A percentile compares a stretch with the other conserved stretches of the same genome.
phyloP scores from a whole-genome alignment of 2,113 vertebrate species.

The Leptosomus discolor region DNA sequence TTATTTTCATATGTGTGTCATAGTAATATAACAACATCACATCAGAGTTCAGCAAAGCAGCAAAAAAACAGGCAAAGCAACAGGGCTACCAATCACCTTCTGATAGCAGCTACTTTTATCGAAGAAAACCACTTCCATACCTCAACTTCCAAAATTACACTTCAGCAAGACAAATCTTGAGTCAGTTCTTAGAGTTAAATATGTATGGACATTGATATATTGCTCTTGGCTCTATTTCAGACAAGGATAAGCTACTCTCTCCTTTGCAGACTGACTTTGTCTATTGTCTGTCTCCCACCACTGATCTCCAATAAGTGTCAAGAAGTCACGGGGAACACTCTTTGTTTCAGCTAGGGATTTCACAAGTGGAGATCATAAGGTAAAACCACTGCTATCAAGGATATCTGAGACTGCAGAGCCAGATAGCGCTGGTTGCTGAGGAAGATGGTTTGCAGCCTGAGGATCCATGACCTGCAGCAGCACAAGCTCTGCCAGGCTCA shows the following conservation, averaged over 20 bases:
- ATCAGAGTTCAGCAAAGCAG: background rate
- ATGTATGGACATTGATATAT: constrained; percentile 13
- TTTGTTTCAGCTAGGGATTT: background rate
- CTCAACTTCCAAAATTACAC: constrained; percentile 5
- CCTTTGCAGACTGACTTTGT: background rate
- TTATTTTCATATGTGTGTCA: background rate
- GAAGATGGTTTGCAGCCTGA: background rate
- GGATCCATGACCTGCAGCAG: background rate
- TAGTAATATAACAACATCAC: background rate
- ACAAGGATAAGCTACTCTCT: constrained; percentile 1
- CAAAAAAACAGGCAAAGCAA: background rate
- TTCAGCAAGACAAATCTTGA: background rate
- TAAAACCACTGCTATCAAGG: background rate
- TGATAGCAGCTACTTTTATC: background rate
- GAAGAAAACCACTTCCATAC: background rate
- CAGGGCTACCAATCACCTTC: background rate
- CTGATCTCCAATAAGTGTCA: background rate
- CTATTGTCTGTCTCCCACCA: background rate
- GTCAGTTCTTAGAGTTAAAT: background rate
- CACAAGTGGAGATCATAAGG: background rate
- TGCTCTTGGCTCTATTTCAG: background rate
- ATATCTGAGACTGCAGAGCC: background rate
- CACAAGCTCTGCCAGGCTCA: background rate
- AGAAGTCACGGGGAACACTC: background rate
- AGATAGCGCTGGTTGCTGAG: background rate